A percentile compares a stretch with the other conserved stretches of the same genome.
These are phyloP conservation scores for Aspidiotus rigidus DNA, from an alignment of 2,888 invertebrate genomes.

Conservation along the genomic window DNA sequence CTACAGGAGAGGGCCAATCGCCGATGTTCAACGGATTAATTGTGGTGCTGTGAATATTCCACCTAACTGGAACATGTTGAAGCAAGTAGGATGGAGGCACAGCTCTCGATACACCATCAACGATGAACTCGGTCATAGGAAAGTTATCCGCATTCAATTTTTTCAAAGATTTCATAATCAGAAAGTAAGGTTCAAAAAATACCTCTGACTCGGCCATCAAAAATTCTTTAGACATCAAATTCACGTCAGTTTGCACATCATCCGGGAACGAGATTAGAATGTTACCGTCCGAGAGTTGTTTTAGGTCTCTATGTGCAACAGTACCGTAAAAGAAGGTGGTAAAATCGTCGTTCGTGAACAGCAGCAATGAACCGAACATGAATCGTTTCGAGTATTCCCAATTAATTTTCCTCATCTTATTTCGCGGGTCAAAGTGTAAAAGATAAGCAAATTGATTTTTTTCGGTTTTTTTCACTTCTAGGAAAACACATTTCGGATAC, in stretches of 20 bases:
- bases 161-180: slow-evolving; percentile 60
- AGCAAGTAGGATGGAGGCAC: neutral
- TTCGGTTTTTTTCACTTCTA: slow-evolving; percentile 13
- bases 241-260: neutral
- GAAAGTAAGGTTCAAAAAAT: slow-evolving; percentile 72
- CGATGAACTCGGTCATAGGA: slow-evolving; percentile 60
- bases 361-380: slow-evolving; percentile 62
- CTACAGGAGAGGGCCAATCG: slow-evolving; percentile 38
- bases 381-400: slow-evolving; percentile 52
- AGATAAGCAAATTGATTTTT: slow-evolving; percentile 36
- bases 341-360: slow-evolving; percentile 62
- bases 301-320: slow-evolving; percentile 50
- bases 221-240: neutral
- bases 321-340: slow-evolving; percentile 58
- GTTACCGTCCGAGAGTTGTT: slow-evolving; percentile 18
- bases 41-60: too few species aligned
- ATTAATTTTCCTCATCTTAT: slow-evolving; percentile 40
- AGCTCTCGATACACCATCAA: slow-evolving; percentile 44
- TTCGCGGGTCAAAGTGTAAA: slow-evolving; percentile 34
- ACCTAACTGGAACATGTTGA: too few species aligned
- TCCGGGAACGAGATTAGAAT: slow-evolving; percentile 17
- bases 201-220: slow-evolving; percentile 54
- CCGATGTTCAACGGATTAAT: neutral
- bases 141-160: slow-evolving; percentile 49
- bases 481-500: slow-evolving; percentile 47